Conservation (phyloP, 2,888 invertebrate species). For the Drosophila quinaria region DNA sequence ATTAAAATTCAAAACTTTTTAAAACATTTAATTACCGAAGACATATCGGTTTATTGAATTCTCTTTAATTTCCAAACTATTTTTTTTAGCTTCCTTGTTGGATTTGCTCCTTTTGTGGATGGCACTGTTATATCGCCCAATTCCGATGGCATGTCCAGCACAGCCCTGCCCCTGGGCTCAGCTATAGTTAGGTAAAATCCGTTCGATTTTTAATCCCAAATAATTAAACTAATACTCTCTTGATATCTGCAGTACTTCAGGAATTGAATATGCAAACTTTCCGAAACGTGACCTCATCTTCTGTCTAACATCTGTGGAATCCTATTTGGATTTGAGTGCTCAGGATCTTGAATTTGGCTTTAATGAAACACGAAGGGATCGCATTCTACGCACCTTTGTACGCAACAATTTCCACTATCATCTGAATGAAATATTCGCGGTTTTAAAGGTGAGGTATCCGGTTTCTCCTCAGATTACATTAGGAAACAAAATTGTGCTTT, state of each 20-base stretch:
- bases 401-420: slow-evolving; percentile 98
- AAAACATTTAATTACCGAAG: too few relatives aligned
- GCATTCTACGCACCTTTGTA: slow-evolving; percentile 95
- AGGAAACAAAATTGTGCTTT: too few relatives aligned
- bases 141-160: slow-evolving; percentile 79
- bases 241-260: slow-evolving; percentile 87
- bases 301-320: slow-evolving; percentile 93
- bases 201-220: not conserved
- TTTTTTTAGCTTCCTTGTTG: slow-evolving; percentile 90
- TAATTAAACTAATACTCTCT: not conserved
- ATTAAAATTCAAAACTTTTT: too few relatives aligned
- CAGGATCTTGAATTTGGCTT: slow-evolving; percentile 96
- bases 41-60: too few relatives aligned
- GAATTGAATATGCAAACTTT: slow-evolving; percentile 93
- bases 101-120: slow-evolving; percentile 98
- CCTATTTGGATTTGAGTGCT: slow-evolving; percentile 92
- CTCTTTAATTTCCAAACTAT: not conserved
- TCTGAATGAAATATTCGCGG: slow-evolving; percentile 97
- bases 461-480: not conserved
- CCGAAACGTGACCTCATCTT: slow-evolving; percentile 93
- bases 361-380: slow-evolving; percentile 94
- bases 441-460: slow-evolving; percentile 87
- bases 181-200: slow-evolving; percentile 86
- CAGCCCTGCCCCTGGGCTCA: slow-evolving; percentile 85
- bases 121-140: slow-evolving; percentile 92